Base-by-base conservation (phyloP, 2,888 invertebrate genomes). In the Epinotia bilunana region DNA sequence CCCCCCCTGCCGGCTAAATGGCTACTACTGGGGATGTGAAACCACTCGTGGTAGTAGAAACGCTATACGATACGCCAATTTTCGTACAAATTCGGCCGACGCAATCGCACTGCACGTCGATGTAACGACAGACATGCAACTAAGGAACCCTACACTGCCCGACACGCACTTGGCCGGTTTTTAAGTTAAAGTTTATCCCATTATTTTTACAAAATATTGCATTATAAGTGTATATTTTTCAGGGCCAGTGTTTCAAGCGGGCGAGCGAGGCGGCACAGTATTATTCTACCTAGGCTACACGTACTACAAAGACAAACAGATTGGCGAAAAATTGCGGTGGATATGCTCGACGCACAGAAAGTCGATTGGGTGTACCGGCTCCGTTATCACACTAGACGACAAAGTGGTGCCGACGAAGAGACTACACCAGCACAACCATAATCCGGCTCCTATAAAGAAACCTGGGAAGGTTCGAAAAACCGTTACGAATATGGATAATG, bases 301-400 rank as follows among this genome's bases (percentile, higher is more conserved):
- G 28, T 72, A 63, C 64, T 13, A 72, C 57, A 43, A 43, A 46
- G 57, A 72, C 23, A 62, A 43, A 33, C 57, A n/a, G 16, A 28
- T 28, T 3, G 72, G 72, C 5, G n/a, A 12, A 20, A 72, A 72
- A 46, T 16, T 18, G 16, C 60, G 76, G 49, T 72, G 76, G 76
- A 67, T 53, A 13, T 75, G 77, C 70, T 46, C 60, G n/a, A 63
- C 62, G 23, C 67, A 23, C 43, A 61, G 53, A 63, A 62, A n/a
- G 63, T 16, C 9, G 23, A 68, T 13, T 6, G 67, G 67, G 1
- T 57, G 67, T 18, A 57, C 67, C 0, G 67, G 57, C 9, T 68
- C 67, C 3, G 67, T 68, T 2, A 55, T 20, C 16, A 68, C 67
- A 7, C 18, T 68, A 1, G 55, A 57, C 9, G 55, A 13, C 0